These are phyloP conservation scores for Geotrypetes seraphini DNA, from an alignment of 2,797 vertebrate species.

Conservation along the genomic window DNA sequence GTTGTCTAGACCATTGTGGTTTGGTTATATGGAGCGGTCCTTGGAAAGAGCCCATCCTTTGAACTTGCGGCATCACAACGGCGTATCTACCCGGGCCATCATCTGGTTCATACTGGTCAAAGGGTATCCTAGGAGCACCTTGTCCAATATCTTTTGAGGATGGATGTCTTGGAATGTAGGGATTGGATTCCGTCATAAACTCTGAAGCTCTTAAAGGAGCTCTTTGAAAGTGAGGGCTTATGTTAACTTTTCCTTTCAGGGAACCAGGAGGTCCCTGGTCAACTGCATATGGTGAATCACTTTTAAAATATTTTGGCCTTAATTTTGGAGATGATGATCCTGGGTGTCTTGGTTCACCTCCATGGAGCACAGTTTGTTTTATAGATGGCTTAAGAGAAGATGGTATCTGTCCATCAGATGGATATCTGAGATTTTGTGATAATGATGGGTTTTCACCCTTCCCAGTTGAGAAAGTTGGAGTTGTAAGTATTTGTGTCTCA, in stretches of 20 bases:
- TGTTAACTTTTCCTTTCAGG: neutral
- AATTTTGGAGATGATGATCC: conserved; percentile 38
- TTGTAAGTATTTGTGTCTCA: conserved; percentile 8
- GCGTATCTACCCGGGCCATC: conserved; percentile 66
- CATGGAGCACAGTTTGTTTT: conserved; percentile 5
- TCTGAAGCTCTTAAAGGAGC: neutral
- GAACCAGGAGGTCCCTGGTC: neutral
- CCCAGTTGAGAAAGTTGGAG: conserved; percentile 25
- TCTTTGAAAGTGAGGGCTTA: neutral
- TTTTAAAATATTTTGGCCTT: neutral
- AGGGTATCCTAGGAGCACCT: neutral
- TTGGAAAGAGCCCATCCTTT: conserved; percentile 50
- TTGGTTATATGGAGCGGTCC: conserved; percentile 24
- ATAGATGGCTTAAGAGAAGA: conserved; percentile 32
- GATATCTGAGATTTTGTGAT: conserved; percentile 42
- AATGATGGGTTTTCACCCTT: conserved; percentile 27
- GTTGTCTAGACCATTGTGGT: conserved; percentile 62
- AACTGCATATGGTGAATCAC: conserved; percentile 12
- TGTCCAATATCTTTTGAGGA: neutral
- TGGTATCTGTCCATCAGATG: neutral
- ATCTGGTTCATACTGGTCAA: conserved; percentile 23
- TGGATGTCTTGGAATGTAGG: conserved; percentile 1
- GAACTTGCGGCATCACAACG: conserved; percentile 76
- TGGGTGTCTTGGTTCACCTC: conserved; percentile 4
- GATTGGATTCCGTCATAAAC: conserved; percentile 18